Evolutionary conservation across 2,888 invertebrate species (phyloP).

Genomic region (Andrena flavipes): DNA sequence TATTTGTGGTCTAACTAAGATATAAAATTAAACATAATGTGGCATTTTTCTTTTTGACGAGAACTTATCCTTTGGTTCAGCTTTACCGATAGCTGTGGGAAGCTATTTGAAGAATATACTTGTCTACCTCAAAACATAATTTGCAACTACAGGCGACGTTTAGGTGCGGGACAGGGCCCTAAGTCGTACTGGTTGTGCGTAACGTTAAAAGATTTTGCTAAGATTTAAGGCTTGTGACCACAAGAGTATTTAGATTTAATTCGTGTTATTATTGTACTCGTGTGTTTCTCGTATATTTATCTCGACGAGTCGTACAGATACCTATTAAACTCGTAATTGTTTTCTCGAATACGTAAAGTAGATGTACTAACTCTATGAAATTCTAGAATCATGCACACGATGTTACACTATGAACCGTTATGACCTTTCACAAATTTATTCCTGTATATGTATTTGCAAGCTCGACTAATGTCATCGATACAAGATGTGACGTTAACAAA

Average conservation of each 20-base stretch:
- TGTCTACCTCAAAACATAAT: constrained; percentile 84
- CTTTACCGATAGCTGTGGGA: constrained; percentile 82
- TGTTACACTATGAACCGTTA: constrained; percentile 28
- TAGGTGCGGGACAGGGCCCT: constrained; percentile 51
- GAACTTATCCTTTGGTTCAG: constrained; percentile 79
- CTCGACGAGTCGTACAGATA: constrained; percentile 45
- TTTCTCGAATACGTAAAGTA: constrained; percentile 52
- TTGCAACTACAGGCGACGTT: constrained; percentile 77
- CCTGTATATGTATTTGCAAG: constrained; percentile 32
- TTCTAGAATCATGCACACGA: constrained; percentile 36
- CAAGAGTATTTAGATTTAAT: constrained; percentile 77
- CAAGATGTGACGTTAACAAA: constrained; percentile 8
- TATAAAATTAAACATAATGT: constrained; percentile 74
- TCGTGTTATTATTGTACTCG: constrained; percentile 72
- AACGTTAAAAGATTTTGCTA: constrained; percentile 77
- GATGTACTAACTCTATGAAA: constrained; percentile 34
- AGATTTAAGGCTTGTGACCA: constrained; percentile 78
- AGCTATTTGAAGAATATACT: constrained; percentile 84
- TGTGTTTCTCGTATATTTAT: constrained; percentile 60
- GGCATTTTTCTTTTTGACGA: constrained; percentile 67
- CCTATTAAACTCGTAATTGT: constrained; percentile 51
- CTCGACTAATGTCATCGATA: not conserved
- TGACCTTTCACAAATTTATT: constrained; percentile 36
- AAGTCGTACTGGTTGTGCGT: constrained; percentile 76
- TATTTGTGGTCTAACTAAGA: constrained; percentile 73